Base-by-base conservation (phyloP, 2,797 vertebrate genomes). In the Myotis vivesi region DNA sequence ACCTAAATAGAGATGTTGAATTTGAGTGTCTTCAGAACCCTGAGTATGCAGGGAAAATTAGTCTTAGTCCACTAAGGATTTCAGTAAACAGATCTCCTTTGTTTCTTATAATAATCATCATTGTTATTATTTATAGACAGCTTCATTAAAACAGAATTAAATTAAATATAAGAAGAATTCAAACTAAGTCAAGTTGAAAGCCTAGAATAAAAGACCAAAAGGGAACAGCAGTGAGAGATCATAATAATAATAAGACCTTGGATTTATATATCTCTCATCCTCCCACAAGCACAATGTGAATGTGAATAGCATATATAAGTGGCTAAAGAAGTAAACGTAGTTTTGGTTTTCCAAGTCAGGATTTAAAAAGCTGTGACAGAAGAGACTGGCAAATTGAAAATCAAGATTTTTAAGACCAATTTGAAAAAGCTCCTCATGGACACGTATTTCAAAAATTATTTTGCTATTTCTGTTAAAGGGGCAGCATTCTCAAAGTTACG, bases 161-260 rank as follows among this genome's bases (percentile, higher is more conserved):
- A 89, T 16, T 79, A n/a, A 75, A 87, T 8, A 88, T 88, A 38
- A 96, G 64, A 82, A 83, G 51, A 96, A 96, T 84, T 97, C 85
- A 92, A 92, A 89, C 59, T 86, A 93, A 90, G 55, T 94, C 49
- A 88, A 90, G 19, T 84, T 68, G 44, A 94, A 96, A 92, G 46
- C 66, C 25, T 85, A 93, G 51, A 94, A 92, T 85, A 92, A 95
- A 94, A 38, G 81, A 51, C 87, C 85, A 93, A 96, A 95, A 66
- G 86, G 90, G 87, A 96, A 93, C 13, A 94, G 87, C 73, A 97
- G 88, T 91, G 53, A 88, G 53, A 95, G 51, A 95, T 36, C 0
- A 2, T 95, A 93, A 94, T 96, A 93, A 95, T 89, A 95, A 96
- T 95, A 91, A 94, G 90, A 95, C 64, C 92, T 93, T 96, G 94